These are phyloP conservation scores for Cerastis rubricosa DNA, from an alignment of 2,888 invertebrate genomes.

Conservation along the genomic window DNA sequence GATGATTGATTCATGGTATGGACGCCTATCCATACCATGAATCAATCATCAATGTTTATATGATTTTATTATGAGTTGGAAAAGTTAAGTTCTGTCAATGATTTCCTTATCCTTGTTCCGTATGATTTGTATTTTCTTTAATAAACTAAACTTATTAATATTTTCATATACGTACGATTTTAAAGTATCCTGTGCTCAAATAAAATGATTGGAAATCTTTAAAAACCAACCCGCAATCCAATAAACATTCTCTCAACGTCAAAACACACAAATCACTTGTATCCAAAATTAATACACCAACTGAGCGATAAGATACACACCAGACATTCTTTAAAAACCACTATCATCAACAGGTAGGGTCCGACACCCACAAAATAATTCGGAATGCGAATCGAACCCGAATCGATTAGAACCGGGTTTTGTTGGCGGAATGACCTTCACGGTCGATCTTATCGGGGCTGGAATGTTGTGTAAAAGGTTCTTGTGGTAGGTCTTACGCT, in stretches of 20 bases:
- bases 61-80: slow-evolving; percentile 8
- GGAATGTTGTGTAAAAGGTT: slow-evolving; percentile 57
- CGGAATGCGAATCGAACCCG: slow-evolving; percentile 43
- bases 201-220: not conserved
- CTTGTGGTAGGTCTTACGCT: slow-evolving; percentile 65
- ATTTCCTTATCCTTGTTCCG: slow-evolving; percentile 25
- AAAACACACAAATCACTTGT: slow-evolving; percentile 9
- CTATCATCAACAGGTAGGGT: slow-evolving; percentile 28
- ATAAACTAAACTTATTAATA: not conserved
- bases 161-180: no score
- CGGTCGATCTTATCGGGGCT: slow-evolving; percentile 44
- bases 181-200: not conserved
- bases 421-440: slow-evolving; percentile 54
- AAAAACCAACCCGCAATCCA: not conserved
- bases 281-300: slow-evolving; percentile 38
- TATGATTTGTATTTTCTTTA: not conserved
- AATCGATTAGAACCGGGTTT: slow-evolving; percentile 45
- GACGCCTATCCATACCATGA: no score
- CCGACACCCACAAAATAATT: slow-evolving; percentile 42
- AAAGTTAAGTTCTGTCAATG: not conserved
- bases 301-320: slow-evolving; percentile 30
- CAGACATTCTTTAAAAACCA: slow-evolving; percentile 32
- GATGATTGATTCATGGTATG: no score
- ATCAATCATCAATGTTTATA: no score
- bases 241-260: not conserved